Conservation (phyloP, 2,888 invertebrate genomes). For the Trissoscelio sp. region DNA sequence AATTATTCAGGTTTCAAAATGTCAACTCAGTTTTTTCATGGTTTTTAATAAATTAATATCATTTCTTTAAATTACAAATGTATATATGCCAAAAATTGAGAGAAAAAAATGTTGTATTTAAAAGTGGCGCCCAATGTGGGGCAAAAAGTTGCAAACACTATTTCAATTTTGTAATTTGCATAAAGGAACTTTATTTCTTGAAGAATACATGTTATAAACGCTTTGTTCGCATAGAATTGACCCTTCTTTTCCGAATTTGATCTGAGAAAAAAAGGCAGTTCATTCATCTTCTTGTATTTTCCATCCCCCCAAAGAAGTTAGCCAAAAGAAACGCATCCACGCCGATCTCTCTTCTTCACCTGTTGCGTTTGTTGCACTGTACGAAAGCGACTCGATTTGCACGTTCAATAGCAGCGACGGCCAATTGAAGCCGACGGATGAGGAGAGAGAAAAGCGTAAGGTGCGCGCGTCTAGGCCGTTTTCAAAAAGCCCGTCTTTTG, state of each 20-base stretch:
- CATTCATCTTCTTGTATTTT: slow-evolving; percentile 14
- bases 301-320: slow-evolving; percentile 51
- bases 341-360: slow-evolving; percentile 78
- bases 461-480: slow-evolving; percentile 75
- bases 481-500: slow-evolving; percentile 79
- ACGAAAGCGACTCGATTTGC: slow-evolving; percentile 79
- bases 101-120: too few relatives aligned
- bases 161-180: too few relatives aligned
- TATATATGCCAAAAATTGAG: too few relatives aligned
- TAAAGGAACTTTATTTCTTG: too few relatives aligned
- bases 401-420: slow-evolving; percentile 81
- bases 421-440: slow-evolving; percentile 78
- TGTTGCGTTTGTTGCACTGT: slow-evolving; percentile 82
- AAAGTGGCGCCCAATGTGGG: too few relatives aligned
- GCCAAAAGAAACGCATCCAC: slow-evolving; percentile 70
- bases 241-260: slow-evolving; percentile 26
- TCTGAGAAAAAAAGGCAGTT: slow-evolving; percentile 45
- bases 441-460: slow-evolving; percentile 77
- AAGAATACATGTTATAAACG: too few relatives aligned
- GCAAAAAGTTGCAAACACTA: too few relatives aligned
- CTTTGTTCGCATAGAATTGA: too few relatives aligned
- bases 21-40: too few relatives aligned
- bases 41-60: too few relatives aligned
- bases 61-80: too few relatives aligned
- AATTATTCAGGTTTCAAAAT: neutral